Base-by-base conservation (phyloP, 2,113 vertebrate species). In the Xenopus borealis region DNA sequence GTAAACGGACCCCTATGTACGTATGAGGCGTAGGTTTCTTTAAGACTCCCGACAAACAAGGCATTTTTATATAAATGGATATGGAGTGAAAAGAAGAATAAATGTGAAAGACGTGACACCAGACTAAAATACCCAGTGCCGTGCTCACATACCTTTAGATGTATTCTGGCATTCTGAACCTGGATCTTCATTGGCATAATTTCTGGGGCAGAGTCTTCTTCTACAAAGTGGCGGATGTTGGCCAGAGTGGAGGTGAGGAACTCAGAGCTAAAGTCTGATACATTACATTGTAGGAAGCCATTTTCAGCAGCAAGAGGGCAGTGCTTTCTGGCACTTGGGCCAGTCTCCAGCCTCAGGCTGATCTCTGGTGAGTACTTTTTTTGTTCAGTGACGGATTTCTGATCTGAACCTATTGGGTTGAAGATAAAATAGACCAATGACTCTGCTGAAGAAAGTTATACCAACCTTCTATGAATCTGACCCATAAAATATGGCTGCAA, bases 151-250 rank as follows among this genome's bases (percentile, higher is more conserved):
- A 97, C 97, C 93, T 95, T 95, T 72, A 99, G 81, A 82, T 97
- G 88, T 81, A 99, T 86, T 78, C 87, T 93, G n/a, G 92, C 88
- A 83, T 97, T 94, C 80, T 85, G 92, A 86, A 99, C 84, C 75
- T 92, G 92, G 87, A 99, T 98, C 88, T 95, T 94, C 96, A 99
- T 97, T 69, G 97, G 97, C 88, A 99, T 92, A 71, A 98, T 93
- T 84, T 94, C 91, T 23, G 94, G 88, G 0, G 94, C 85, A 7
- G 91, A 88, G 85, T 97, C 92, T 69, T 98, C 97, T 85, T 97
- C 95, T 81, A 98, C 86, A 89, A 99, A 98, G 85, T 91, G 89
- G 11, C 95, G 89, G 80, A 99, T 92, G 86, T 98, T 99, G 52
- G 86, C 88, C 70, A 99, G 90, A 64, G 95, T 94, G 79, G 96